Percentiles rank a stretch among this genome's conserved stretches.
Evolutionary conservation across 1,140 invertebrate species (phyloP).

Genomic region (Drosophila yakuba): DNA sequence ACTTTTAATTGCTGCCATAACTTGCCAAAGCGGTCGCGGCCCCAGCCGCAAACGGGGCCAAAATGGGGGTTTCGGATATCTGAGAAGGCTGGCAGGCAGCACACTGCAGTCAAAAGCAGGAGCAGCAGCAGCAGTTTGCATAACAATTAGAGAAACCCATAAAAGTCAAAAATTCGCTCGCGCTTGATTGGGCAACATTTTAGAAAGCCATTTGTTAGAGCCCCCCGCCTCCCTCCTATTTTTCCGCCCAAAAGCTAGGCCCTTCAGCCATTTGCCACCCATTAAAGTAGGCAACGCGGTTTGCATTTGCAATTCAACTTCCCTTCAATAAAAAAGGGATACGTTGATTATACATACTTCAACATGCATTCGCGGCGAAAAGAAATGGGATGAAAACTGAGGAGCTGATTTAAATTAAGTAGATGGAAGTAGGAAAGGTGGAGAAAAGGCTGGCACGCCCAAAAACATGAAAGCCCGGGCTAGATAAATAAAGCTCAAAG

Average conservation of each 20-base stretch:
- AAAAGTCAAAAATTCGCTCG: constrained; percentile 59
- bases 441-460: background rate
- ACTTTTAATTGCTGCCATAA: constrained; percentile 77
- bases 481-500: constrained; percentile 56
- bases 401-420: constrained; percentile 60
- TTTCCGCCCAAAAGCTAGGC: background rate
- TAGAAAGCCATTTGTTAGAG: constrained; percentile 43
- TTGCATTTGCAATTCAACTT: constrained; percentile 41
- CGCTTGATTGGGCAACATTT: constrained; percentile 61
- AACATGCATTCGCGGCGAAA: background rate
- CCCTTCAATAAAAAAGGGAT: constrained; percentile 14
- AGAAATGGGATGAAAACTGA: constrained; percentile 3
- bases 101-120: background rate
- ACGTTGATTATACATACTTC: constrained; percentile 4
- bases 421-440: background rate
- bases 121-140: constrained; percentile 55
- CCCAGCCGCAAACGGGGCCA: constrained; percentile 50
- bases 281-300: constrained; percentile 50
- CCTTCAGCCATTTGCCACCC: background rate
- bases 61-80: constrained; percentile 19
- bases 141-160: constrained; percentile 70
- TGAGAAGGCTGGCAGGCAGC: background rate
- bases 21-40: constrained; percentile 59
- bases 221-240: background rate
- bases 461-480: constrained; percentile 52